These are phyloP conservation scores for Andrena praecox DNA, from an alignment of 2,888 invertebrate species.

Conservation along the genomic window DNA sequence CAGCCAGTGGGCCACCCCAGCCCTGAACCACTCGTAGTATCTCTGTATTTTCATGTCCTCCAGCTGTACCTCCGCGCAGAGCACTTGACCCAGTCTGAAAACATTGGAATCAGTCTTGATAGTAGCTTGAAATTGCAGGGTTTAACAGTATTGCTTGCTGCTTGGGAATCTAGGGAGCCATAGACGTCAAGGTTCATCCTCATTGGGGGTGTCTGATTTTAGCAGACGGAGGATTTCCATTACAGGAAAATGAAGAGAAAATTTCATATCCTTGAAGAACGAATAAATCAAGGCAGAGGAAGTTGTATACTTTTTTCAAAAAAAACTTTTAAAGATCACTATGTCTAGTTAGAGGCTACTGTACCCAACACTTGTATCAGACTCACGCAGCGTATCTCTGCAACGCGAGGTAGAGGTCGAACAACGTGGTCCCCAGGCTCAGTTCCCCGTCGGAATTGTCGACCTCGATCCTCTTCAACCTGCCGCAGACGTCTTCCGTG, in stretches of 20 bases:
- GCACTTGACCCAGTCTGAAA: constrained; percentile 88
- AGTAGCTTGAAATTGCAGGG: not conserved
- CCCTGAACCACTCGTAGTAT: constrained; percentile 96
- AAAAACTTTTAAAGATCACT: too few relatives aligned
- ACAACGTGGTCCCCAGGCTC: constrained; percentile 94
- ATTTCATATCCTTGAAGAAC: too few relatives aligned
- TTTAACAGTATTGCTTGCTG: not conserved
- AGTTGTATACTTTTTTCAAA: too few relatives aligned
- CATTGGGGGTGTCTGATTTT: too few relatives aligned
- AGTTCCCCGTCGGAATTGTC: constrained; percentile 87
- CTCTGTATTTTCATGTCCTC: constrained; percentile 89
- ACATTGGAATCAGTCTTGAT: not conserved
- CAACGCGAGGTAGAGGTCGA: constrained; percentile 95
- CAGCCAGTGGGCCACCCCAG: constrained; percentile 97
- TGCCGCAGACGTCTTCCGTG: constrained; percentile 90
- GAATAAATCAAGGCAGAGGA: too few relatives aligned
- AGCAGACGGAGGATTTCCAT: too few relatives aligned
- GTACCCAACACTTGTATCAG: not conserved
- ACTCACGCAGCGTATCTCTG: constrained; percentile 93
- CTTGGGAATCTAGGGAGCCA: not conserved
- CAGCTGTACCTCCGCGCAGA: constrained; percentile 89
- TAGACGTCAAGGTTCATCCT: too few relatives aligned
- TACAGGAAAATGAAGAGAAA: too few relatives aligned
- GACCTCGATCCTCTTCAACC: constrained; percentile 88
- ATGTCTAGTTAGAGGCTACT: not conserved